Conservation (phyloP, 2,797 vertebrate genomes). For the Helarctos malayanus region DNA sequence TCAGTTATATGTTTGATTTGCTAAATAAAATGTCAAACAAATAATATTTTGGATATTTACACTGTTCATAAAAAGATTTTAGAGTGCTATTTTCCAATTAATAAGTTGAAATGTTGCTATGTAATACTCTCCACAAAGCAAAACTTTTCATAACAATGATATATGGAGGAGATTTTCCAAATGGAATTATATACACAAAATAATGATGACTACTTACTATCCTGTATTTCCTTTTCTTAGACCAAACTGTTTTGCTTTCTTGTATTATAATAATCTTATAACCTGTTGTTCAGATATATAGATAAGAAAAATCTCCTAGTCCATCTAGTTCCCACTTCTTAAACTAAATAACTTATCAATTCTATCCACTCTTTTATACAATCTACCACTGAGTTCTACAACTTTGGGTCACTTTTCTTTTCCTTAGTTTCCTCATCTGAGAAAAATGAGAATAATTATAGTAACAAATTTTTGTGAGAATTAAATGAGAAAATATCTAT, state of each 20-base stretch:
- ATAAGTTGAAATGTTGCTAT: conserved; percentile 17
- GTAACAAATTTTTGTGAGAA: neutral
- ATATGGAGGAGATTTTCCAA: conserved; percentile 12
- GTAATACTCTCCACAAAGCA: neutral
- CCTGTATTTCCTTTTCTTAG: conserved; percentile 11
- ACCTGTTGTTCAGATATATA: neutral
- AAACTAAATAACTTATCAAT: conserved; percentile 25
- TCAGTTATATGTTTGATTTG: conserved; percentile 14
- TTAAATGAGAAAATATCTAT: conserved; percentile 18
- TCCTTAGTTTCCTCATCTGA: conserved; percentile 21
- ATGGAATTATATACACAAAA: neutral
- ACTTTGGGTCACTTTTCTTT: neutral
- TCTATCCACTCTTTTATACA: neutral
- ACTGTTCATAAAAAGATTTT: conserved; percentile 35
- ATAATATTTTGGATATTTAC: neutral
- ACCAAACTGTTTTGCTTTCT: conserved; percentile 10
- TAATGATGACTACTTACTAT: conserved; percentile 12
- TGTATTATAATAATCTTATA: conserved; percentile 6
- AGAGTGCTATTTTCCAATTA: conserved; percentile 43
- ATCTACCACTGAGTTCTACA: neutral
- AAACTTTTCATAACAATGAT: conserved; percentile 33
- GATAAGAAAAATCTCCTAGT: conserved; percentile 4
- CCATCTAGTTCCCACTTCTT: neutral
- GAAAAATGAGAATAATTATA: neutral
- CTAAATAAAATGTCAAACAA: conserved; percentile 45